phyloP scores from a whole-genome alignment of 1,140 invertebrate species.

The Zaprionus taronus region DNA sequence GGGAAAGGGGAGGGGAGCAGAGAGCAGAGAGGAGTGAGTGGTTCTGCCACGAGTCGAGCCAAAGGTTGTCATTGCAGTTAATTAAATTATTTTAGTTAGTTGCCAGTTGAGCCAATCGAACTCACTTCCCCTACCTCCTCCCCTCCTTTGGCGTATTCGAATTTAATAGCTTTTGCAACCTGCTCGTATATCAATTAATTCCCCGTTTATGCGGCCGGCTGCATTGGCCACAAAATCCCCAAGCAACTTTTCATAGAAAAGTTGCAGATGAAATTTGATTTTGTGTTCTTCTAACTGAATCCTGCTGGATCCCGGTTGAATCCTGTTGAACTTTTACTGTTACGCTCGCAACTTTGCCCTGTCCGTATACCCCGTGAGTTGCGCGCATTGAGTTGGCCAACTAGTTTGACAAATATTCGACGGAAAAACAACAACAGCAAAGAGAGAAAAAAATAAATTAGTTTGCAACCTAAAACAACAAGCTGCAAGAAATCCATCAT shows the following conservation, averaged over 20 bases:
- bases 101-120: not conserved
- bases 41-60: not conserved
- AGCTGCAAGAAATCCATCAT: constrained; percentile 31
- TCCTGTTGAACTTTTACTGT: constrained; percentile 37
- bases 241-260: constrained; percentile 50
- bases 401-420: not conserved
- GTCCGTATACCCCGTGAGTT: constrained; percentile 1
- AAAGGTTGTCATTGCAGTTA: constrained; percentile 5
- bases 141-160: constrained; percentile 14
- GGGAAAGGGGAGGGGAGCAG: not conserved
- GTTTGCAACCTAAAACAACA: constrained; percentile 27
- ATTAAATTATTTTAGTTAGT: constrained; percentile 8
- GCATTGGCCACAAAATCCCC: constrained; percentile 63
- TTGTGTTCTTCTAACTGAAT: constrained; percentile 31
- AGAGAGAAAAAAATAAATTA: not conserved
- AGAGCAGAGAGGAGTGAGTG: too few species aligned
- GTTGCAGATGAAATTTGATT: constrained; percentile 53
- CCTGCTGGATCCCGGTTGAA: not conserved
- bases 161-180: constrained; percentile 58
- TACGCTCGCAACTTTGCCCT: constrained; percentile 23
- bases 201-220: constrained; percentile 62
- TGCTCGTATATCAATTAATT: constrained; percentile 73
- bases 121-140: not conserved
- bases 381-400: not conserved
- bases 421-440: not conserved